These are phyloP conservation scores for Cryptotermes secundus DNA, from an alignment of 1,140 invertebrate genomes.

Conservation along the genomic window DNA sequence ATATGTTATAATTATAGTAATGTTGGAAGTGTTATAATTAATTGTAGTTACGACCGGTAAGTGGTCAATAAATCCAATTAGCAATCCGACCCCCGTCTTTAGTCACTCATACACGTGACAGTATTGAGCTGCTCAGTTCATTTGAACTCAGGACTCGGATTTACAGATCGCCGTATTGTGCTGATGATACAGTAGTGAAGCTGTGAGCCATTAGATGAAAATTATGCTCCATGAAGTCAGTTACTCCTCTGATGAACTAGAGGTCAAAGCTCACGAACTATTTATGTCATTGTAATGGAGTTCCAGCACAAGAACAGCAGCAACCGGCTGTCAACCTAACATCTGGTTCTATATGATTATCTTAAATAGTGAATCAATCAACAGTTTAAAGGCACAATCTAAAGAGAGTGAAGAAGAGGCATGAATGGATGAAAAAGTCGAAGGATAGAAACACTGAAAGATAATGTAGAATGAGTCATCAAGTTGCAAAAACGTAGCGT, in stretches of 20 bases:
- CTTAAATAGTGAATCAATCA: constrained; percentile 18
- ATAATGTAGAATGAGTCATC: neutral
- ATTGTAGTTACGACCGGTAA: too few species aligned
- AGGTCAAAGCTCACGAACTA: constrained; percentile 4
- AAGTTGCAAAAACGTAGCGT: neutral
- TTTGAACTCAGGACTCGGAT: too few species aligned
- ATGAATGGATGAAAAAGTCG: neutral
- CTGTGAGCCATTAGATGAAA: constrained; percentile 1
- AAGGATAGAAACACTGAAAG: neutral
- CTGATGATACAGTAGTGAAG: neutral
- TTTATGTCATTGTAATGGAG: neutral
- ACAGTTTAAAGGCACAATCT: neutral
- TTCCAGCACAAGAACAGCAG: neutral
- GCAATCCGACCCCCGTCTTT: too few species aligned
- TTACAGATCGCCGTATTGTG: neutral
- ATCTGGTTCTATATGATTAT: neutral
- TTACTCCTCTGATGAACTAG: neutral
- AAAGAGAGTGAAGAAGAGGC: neutral
- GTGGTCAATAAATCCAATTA: too few species aligned
- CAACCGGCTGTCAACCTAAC: neutral
- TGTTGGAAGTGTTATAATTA: too few species aligned
- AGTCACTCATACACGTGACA: too few species aligned
- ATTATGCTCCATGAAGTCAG: neutral
- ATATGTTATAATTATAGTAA: too few species aligned
- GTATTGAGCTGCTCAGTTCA: too few species aligned